Evolutionary conservation across 2,888 invertebrate species (phyloP).

Genomic region (Cactoblastis cactorum): DNA sequence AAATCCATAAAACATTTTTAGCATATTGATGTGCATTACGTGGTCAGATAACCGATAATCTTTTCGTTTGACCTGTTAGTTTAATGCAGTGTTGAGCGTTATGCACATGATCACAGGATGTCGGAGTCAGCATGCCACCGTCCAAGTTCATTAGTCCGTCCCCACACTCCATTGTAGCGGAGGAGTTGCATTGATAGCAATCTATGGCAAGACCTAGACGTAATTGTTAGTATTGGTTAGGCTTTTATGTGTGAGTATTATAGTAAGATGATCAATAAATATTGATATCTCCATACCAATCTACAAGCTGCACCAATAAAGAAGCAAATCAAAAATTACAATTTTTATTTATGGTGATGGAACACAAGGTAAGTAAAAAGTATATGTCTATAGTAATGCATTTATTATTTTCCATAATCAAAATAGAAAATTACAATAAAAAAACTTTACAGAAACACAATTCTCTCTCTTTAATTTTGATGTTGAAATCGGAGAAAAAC

Average conservation of each 20-base stretch:
- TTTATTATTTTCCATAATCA: no score
- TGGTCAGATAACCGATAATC: not conserved
- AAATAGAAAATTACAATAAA: no score
- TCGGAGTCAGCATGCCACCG: slow-evolving; percentile 76
- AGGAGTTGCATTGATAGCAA: slow-evolving; percentile 90
- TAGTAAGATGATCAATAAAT: no score
- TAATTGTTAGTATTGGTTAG: slow-evolving; percentile 13
- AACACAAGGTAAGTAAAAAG: no score
- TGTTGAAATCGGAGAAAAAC: no score
- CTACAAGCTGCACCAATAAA: no score
- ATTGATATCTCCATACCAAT: no score
- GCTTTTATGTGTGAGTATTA: not conserved
- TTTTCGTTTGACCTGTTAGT: slow-evolving; percentile 77
- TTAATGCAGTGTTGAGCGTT: slow-evolving; percentile 92
- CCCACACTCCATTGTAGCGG: slow-evolving; percentile 82
- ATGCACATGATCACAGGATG: slow-evolving; percentile 85
- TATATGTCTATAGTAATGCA: no score
- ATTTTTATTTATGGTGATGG: no score
- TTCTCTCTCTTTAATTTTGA: no score
- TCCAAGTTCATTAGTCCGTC: slow-evolving; percentile 82
- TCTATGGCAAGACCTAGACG: slow-evolving; percentile 72
- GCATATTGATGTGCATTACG: not conserved
- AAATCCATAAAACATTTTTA: not conserved
- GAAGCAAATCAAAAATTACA: no score
- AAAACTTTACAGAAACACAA: no score